Percentiles rank a stretch among this genome's conserved stretches.
Evolutionary conservation across 2,113 vertebrate species (phyloP).

Genomic region (Saiga tatarica): DNA sequence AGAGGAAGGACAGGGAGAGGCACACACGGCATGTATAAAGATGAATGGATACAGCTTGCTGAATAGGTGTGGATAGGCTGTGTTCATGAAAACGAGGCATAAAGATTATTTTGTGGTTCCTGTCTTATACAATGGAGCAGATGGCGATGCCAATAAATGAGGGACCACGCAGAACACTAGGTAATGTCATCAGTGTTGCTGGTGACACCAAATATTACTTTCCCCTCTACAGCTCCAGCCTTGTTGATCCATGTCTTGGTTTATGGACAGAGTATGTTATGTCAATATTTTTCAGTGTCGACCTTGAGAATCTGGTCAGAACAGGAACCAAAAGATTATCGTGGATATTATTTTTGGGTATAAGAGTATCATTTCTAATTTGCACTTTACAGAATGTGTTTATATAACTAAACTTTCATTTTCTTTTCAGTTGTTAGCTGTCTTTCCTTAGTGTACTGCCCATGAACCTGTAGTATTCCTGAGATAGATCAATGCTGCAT

Average conservation of each 20-base stretch:
- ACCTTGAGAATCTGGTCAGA: not conserved
- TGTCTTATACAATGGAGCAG: not conserved
- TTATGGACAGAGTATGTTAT: not conserved
- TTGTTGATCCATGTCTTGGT: not conserved
- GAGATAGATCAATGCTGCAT: slow-evolving; percentile 63
- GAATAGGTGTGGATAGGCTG: not conserved
- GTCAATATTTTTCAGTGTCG: not conserved
- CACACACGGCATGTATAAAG: fast-evolving
- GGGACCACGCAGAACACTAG: not conserved
- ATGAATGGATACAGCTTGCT: not conserved
- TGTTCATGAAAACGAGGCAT: not conserved
- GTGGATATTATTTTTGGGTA: not conserved
- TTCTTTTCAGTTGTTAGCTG: not conserved
- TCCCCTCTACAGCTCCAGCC: not conserved
- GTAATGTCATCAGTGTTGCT: not conserved
- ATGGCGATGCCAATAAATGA: not conserved
- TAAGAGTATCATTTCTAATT: slow-evolving; percentile 29
- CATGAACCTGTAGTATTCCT: slow-evolving; percentile 31
- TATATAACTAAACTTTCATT: slow-evolving; percentile 25
- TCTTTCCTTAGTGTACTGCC: slow-evolving; percentile 1
- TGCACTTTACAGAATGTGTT: slow-evolving; percentile 53
- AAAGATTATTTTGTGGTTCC: not conserved
- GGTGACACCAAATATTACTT: not conserved
- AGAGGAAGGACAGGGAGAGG: not conserved
- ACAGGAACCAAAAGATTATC: not conserved